Base-by-base conservation (phyloP, 2,113 vertebrate species). In the Vombatus ursinus region DNA sequence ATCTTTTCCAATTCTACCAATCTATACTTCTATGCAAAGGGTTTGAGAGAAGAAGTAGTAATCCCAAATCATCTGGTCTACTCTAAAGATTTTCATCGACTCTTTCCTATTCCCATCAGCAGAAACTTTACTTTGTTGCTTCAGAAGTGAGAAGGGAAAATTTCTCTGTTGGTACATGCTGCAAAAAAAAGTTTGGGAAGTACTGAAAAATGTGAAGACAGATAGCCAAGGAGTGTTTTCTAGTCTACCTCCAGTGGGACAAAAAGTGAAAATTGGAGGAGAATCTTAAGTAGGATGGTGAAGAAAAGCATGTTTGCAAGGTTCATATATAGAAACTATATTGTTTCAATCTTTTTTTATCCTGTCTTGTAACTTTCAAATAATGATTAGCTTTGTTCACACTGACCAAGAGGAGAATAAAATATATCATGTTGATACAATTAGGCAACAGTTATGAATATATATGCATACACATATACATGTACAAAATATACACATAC, bases 351-450 rank as follows among this genome's bases (percentile, higher is more conserved):
- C 49, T 12, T 95, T 92, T 96, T 54, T 5, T 19, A 0, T 12
- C 5, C 49, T 94, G n/a, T 10, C 2, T 96, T 90, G 44, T 0
- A 28, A 2, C 47, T 94, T 68, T 50, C 0, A 96, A 95, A 93
- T 93, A 24, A 52, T 68, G 22, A 92, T 92, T 49, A 2, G 68
- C 54, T 90, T 52, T 53, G 3, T 49, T 91, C 90, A 0, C 6
- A 89, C 2, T 51, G 8, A 26, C 4, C 47, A 19, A 37, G 92
- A 90, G 52, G 50, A 16, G 25, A 93, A 94, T 28, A 10, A 50
- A 48, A 52, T 97, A 3, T 54, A 96, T 77, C 95, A 92, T 94
- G 93, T 93, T 95, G 26, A 24, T 50, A 94, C 19, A 95, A 77
- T 49, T 93, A 24, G 93, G 90, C 8, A 96, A 93, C 6, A 84